Conservation (phyloP, 2,113 vertebrate genomes). For the Dasyprocta punctata region DNA sequence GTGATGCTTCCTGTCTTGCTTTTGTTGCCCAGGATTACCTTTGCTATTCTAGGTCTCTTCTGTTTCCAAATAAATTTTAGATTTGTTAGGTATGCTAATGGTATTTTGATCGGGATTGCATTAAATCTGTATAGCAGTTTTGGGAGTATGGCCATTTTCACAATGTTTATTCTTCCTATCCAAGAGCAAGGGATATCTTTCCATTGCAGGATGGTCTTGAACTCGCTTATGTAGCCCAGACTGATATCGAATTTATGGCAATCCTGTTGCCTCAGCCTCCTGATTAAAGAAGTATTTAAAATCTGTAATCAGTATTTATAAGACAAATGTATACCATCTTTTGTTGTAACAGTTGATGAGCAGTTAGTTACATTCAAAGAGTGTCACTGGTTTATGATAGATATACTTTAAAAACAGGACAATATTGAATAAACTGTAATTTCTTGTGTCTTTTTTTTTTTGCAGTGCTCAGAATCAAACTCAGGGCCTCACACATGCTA, state of each 20-base stretch:
- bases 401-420: conserved; percentile 18
- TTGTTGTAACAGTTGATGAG: not conserved
- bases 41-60: too few relatives aligned
- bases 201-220: too few relatives aligned
- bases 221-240: too few relatives aligned
- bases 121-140: too few relatives aligned
- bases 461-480: not conserved
- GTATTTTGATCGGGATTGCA: too few relatives aligned
- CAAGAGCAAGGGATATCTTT: too few relatives aligned
- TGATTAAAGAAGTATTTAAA: conserved; percentile 32
- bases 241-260: not conserved
- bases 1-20: too few relatives aligned
- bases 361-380: conserved; percentile 17
- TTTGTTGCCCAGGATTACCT: too few relatives aligned
- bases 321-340: not conserved
- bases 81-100: too few relatives aligned
- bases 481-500: not conserved
- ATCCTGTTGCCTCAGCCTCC: not conserved
- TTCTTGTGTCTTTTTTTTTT: not conserved
- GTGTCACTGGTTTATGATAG: not conserved
- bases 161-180: too few relatives aligned
- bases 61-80: too few relatives aligned
- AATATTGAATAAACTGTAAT: not conserved
- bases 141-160: too few relatives aligned
- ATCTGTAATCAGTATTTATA: not conserved